Conservation (phyloP, 2,113 vertebrate genomes). For the Taxidea taxus region DNA sequence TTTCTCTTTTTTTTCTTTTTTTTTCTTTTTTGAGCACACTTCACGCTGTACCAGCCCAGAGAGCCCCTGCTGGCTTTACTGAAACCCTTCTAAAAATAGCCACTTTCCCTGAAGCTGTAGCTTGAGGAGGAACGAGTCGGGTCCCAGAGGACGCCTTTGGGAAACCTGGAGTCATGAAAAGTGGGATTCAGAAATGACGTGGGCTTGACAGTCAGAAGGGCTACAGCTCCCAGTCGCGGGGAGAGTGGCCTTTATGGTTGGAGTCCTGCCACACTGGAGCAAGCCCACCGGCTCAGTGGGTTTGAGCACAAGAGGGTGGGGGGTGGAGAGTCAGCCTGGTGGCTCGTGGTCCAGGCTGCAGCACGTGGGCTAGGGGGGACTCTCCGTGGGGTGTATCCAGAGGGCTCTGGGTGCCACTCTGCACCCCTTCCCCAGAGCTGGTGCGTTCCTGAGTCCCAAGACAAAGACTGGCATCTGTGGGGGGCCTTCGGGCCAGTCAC, state of each 20-base stretch:
- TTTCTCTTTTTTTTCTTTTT: neutral
- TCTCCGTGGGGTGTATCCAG: neutral
- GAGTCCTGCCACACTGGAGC: neutral
- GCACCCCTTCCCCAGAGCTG: neutral
- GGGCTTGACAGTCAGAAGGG: neutral
- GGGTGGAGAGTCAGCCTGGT: fast-evolving
- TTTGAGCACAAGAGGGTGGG: neutral
- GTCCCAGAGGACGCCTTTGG: slow-evolving; percentile 14
- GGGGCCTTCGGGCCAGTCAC: neutral
- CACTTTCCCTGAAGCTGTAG: slow-evolving; percentile 9
- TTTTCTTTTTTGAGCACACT: neutral
- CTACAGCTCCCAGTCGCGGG: fast-evolving
- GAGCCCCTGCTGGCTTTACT: neutral
- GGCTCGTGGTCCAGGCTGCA: neutral
- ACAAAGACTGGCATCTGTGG: neutral
- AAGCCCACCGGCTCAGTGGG: neutral
- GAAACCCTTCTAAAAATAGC: slow-evolving; percentile 45
- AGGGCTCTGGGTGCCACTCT: neutral
- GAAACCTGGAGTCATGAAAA: slow-evolving; percentile 11
- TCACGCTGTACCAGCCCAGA: neutral
- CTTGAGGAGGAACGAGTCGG: neutral
- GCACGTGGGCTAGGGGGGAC: neutral
- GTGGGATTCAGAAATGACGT: neutral
- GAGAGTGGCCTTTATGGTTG: no score
- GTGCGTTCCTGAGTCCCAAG: neutral